These are phyloP conservation scores for Ectemnius lituratus DNA, from an alignment of 2,888 invertebrate species.

Conservation along the genomic window DNA sequence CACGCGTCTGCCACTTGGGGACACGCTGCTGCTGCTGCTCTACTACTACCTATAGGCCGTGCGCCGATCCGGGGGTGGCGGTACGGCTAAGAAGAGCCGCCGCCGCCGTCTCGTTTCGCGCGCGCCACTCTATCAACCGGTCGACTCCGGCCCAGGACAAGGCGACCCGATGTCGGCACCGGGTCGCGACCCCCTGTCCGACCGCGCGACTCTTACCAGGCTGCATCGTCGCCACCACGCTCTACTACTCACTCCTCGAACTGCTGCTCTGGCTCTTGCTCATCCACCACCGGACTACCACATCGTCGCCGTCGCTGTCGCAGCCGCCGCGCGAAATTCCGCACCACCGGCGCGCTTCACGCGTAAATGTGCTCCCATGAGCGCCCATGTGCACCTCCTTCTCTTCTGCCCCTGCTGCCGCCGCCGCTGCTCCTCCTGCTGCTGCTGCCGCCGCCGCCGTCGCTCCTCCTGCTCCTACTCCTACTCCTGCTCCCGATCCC, in stretches of 20 bases:
- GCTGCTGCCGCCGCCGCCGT: slow-evolving; percentile 24
- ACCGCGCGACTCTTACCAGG: slow-evolving; percentile 55
- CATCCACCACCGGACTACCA: slow-evolving; percentile 1
- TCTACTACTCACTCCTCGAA: no score
- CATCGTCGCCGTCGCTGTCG: slow-evolving; percentile 4
- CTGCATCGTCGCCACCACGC: slow-evolving; percentile 36
- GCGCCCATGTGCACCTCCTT: slow-evolving; percentile 62
- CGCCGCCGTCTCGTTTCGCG: slow-evolving; percentile 56
- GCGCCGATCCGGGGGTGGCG: slow-evolving; percentile 49
- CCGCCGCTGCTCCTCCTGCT: slow-evolving; percentile 7
- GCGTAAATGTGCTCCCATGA: slow-evolving; percentile 65
- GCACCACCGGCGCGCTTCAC: slow-evolving; percentile 50
- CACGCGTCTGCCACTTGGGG: slow-evolving; percentile 50
- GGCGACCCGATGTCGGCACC: slow-evolving; percentile 65
- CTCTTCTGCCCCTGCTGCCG: slow-evolving; percentile 49
- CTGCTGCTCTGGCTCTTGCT: background rate
- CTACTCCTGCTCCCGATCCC: background rate
- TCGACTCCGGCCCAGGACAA: slow-evolving; percentile 60
- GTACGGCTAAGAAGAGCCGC: slow-evolving; percentile 41
- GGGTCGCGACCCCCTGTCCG: slow-evolving; percentile 64
- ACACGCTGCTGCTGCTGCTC: slow-evolving; percentile 21
- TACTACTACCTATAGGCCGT: slow-evolving; percentile 36
- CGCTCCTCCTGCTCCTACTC: background rate
- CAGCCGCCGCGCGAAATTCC: background rate
- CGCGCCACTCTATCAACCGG: slow-evolving; percentile 53